Percentiles rank a stretch among this genome's conserved stretches.
Evolutionary conservation across 2,888 invertebrate genomes (phyloP).

Genomic region (Dasysyrphus tricinctus): DNA sequence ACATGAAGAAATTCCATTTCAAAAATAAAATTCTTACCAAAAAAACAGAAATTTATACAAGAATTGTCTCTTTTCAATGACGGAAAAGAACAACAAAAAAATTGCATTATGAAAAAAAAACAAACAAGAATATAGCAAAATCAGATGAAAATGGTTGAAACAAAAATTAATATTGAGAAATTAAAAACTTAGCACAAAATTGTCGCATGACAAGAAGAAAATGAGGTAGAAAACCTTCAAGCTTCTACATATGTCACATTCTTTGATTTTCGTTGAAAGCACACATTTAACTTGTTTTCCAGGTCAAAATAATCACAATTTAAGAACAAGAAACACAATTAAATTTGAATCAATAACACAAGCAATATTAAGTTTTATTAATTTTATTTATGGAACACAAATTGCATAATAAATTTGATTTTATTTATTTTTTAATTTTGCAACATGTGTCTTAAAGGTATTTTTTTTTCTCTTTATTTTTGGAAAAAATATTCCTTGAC

Average conservation of each 20-base stretch:
- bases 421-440: conserved; percentile 10
- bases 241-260: conserved; percentile 27
- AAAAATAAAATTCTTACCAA: conserved; percentile 48
- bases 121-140: conserved; percentile 26
- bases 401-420: conserved; percentile 59
- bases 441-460: conserved; percentile 48
- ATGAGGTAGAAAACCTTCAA: conserved; percentile 46
- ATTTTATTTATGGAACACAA: conserved; percentile 33
- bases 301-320: conserved; percentile 18
- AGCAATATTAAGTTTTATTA: conserved; percentile 37
- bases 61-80: conserved; percentile 31
- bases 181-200: conserved; percentile 56
- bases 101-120: conserved; percentile 2
- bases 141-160: neutral
- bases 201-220: conserved; percentile 44
- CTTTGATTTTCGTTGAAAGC: neutral
- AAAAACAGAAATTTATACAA: neutral
- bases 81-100: conserved; percentile 27
- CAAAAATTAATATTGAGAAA: conserved; percentile 9
- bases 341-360: conserved; percentile 61
- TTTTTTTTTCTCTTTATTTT: neutral
- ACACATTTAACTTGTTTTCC: conserved; percentile 34
- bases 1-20: conserved; percentile 37
- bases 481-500: conserved; percentile 6
- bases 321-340: neutral